Evolutionary conservation across 35 echinoderm and acorn worm species (phyloP), one percentile per base, ranked within the genome.

Genomic region (Diadema setosum): DNA sequence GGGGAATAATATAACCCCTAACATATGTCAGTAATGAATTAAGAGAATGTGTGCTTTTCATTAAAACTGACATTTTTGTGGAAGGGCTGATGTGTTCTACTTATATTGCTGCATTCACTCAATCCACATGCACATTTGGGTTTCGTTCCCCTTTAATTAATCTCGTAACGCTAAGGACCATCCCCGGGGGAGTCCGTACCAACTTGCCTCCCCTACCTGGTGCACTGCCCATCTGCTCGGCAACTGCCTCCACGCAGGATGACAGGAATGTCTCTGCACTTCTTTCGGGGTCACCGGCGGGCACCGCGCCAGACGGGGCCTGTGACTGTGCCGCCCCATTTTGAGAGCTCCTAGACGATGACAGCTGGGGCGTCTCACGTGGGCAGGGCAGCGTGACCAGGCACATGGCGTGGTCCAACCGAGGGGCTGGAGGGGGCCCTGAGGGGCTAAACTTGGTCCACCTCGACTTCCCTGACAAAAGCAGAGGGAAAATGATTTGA

Each of bases 391-490:
- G 67, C 34, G 61, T 80, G 32, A 95, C 46, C 5, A 90, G 16
- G 61, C 96, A 99, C 84, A 99, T 92, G 40, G 92, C 88, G 73
- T 94, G 93, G 70, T 99, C 96, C 20, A 99, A 84, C 16, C 93
- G 88, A 57, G 84, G 88, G 0, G 92, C 88, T 52, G 93, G 96
- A 15, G 96, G 96, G 36, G 96, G 81, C 0, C 96, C 92, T 2
- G 69, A 83, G 42, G 91, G 75, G 23, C 86, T 84, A 18, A 94
- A 33, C 58, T 86, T 94, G 30, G 59, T 78, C 96, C 96, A 98
- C 36, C 70, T 78, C 2, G 48, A 91, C 26, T 73, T 91, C 33
- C 78, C 95, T 98, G n/a, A n/a, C n/a, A n/a, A n/a, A n/a, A n/a
- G 14, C 12, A 73, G 4, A 69, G 8, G 24, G 27, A 45, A 5